Conservation (phyloP, 2,888 invertebrate genomes). For the Nyleta sp. region DNA sequence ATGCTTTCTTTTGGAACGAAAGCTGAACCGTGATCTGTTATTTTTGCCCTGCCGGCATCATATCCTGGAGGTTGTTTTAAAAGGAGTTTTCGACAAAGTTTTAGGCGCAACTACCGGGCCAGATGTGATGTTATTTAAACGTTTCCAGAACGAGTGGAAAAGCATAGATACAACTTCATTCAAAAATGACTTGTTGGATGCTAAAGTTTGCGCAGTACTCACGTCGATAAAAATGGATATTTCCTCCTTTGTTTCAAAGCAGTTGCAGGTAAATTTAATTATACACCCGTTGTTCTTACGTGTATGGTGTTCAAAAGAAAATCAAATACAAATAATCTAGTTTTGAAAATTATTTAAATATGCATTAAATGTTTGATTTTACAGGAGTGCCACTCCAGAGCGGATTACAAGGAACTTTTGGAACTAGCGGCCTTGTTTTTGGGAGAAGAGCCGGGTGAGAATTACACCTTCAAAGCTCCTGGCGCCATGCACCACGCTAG, state of each 20-base stretch:
- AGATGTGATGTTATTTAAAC: conserved; percentile 33
- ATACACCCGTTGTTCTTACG: not conserved
- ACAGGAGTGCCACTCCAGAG: conserved; percentile 18
- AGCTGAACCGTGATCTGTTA: conserved; percentile 8
- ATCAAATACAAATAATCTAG: conserved; percentile 1
- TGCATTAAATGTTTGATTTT: conserved; percentile 4
- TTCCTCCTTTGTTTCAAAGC: conserved; percentile 5
- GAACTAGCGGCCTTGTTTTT: conserved; percentile 17
- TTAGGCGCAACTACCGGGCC: conserved; percentile 22
- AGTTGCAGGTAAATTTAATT: conserved; percentile 17
- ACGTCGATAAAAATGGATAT: not conserved
- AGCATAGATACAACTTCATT: conserved; percentile 9
- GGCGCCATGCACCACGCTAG: conserved; percentile 35
- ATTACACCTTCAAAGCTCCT: conserved; percentile 7
- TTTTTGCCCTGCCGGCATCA: conserved; percentile 20
- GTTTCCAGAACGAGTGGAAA: conserved; percentile 27
- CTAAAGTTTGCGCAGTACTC: not conserved
- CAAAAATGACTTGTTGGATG: conserved; percentile 17
- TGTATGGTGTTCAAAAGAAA: not conserved
- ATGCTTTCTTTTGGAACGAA: conserved; percentile 31
- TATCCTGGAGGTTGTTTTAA: conserved; percentile 25
- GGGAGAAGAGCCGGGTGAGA: not conserved
- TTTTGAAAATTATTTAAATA: not conserved
- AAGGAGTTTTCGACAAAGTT: conserved; percentile 22
- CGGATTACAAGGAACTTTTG: conserved; percentile 24